Evolutionary conservation across 2,888 invertebrate genomes (phyloP), one percentile per base, ranked within the genome.

Genomic region (Emmelina monodactyla): DNA sequence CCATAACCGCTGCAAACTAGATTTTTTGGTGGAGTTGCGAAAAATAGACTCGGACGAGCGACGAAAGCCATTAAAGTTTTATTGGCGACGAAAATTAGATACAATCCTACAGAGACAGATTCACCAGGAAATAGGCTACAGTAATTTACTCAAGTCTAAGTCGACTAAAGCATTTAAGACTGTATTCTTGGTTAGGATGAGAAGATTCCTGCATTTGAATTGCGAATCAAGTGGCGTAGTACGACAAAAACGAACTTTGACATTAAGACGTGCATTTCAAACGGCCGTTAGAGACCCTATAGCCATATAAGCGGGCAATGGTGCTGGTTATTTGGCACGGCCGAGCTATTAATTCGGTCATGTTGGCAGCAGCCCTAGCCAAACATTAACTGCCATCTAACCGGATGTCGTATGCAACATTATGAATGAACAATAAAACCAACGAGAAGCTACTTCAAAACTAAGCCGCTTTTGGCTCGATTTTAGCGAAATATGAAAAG

Each of bases 391-490:
- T 63, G 62, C 53, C 71, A 65, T 70, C 69, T 62, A 63, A 69
- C 62, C 73, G 70, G 73, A 73, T 67, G 73, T 71, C 69, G 61
- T 70, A 66, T 55, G 58, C 56, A 58, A 62, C 63, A 63, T 71
- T 72, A 73, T 68, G 68, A 71, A 71, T 62, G 56, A 53, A 72
- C 66, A 71, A 72, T 72, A 71, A 71, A 73, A 63, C 58, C 58
- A 61, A 54, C 49, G 49, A 63, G 58, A 60, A 62, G 58, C 59
- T 62, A 54, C 58, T 60, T 33, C 6, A 28, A 32, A 34, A 10
- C 14, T 12, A 31, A 14, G 14, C 9, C 4, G 53, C 43, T 42
- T 41, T 53, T 58, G 54, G 53, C 55, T 48, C 25, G 25, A 7
- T 25, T 4, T 10, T n/a, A n/a, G 25, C n/a, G 9, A n/a, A 10